Conservation (phyloP, 2,113 vertebrate species). For the Brachionichthys hirsutus region DNA sequence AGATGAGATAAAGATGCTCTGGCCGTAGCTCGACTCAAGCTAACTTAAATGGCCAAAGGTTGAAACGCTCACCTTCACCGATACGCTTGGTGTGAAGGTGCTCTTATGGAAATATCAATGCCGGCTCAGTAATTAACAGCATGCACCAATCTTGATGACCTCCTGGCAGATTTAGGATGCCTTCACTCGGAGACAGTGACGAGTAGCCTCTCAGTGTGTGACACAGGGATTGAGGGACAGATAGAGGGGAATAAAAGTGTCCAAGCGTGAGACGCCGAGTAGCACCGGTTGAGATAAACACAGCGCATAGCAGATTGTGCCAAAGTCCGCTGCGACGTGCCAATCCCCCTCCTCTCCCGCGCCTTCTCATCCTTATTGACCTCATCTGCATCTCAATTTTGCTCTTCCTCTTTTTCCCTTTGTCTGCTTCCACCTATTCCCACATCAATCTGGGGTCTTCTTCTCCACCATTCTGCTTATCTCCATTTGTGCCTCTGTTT, state of each 20-base stretch:
- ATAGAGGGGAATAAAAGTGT: background rate
- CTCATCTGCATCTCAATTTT: slow-evolving; percentile 27
- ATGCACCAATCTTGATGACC: slow-evolving; percentile 30
- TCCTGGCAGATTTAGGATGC: slow-evolving; percentile 19
- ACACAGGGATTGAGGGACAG: slow-evolving; percentile 15
- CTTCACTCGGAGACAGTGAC: slow-evolving; percentile 23
- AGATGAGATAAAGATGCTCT: slow-evolving; percentile 26
- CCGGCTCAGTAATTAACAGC: slow-evolving; percentile 54
- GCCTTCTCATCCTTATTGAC: slow-evolving; percentile 6
- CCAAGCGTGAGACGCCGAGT: background rate
- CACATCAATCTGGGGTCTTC: slow-evolving; percentile 10
- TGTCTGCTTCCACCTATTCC: slow-evolving; percentile 4
- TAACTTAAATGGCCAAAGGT: slow-evolving; percentile 19
- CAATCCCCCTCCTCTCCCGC: background rate
- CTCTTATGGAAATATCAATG: slow-evolving; percentile 26
- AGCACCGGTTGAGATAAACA: slow-evolving; percentile 6
- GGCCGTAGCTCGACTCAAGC: background rate
- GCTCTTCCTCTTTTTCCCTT: slow-evolving; percentile 9
- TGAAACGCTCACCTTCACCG: background rate
- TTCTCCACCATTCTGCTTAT: slow-evolving; percentile 23
- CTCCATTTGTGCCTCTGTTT: slow-evolving; percentile 15
- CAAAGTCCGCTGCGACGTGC: background rate
- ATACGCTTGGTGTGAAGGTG: background rate
- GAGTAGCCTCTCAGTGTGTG: slow-evolving; percentile 32
- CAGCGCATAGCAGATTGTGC: too few relatives aligned